A percentile compares a stretch with the other conserved stretches of the same genome.
These are phyloP conservation scores for Sarcophaga bullata DNA, from an alignment of 1,140 invertebrate species.

Conservation along the genomic window DNA sequence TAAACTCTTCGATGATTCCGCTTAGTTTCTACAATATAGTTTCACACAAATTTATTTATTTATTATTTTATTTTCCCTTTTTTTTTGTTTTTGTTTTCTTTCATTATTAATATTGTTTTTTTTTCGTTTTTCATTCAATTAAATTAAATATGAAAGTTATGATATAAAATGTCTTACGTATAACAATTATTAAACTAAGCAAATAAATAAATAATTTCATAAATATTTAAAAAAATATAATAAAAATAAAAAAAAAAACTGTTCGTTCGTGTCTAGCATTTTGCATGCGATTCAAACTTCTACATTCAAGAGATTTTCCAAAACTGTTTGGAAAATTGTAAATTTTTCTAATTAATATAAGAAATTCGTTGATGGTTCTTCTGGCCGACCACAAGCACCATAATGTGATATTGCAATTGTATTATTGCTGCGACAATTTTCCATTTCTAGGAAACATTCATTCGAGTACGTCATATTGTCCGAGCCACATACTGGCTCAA, in stretches of 20 bases:
- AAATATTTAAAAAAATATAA: slow-evolving; percentile 31
- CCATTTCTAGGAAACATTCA: slow-evolving; percentile 90
- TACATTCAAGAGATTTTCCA: not conserved
- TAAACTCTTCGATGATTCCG: slow-evolving; percentile 84
- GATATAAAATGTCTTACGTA: slow-evolving; percentile 37
- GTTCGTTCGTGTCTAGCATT: not conserved
- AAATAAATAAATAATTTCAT: slow-evolving; percentile 42
- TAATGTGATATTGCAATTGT: slow-evolving; percentile 60
- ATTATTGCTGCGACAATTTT: slow-evolving; percentile 82
- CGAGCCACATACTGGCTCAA: slow-evolving; percentile 89
- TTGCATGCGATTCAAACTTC: not conserved
- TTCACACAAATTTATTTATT: not conserved
- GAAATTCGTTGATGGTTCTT: slow-evolving; percentile 63
- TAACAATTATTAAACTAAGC: slow-evolving; percentile 38
- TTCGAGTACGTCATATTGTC: slow-evolving; percentile 92
- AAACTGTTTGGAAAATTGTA: not conserved
- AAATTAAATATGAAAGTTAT: slow-evolving; percentile 42
- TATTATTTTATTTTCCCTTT: not conserved
- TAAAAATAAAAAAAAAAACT: not conserved
- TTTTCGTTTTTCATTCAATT: not conserved
- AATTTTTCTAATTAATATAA: slow-evolving; percentile 52
- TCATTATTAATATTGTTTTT: not conserved
- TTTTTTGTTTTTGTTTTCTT: no score
- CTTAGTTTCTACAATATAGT: slow-evolving; percentile 45
- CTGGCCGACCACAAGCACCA: slow-evolving; percentile 62